Evolutionary conservation across 2,113 vertebrate genomes (phyloP), one percentile per base, ranked within the genome.

Genomic region (Actenoides lindsayi): DNA sequence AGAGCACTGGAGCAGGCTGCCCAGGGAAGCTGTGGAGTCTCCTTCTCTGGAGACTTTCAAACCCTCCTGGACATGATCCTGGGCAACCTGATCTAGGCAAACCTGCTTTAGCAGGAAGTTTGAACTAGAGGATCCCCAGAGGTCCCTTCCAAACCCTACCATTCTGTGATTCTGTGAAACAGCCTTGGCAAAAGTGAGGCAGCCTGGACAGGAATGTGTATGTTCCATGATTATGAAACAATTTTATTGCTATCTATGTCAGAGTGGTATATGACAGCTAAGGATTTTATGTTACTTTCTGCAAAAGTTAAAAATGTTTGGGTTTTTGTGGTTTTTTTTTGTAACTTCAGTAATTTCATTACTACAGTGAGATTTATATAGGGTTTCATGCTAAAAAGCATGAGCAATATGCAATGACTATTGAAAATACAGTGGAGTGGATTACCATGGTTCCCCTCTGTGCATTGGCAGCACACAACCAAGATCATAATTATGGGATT

Each of bases 281-380:
- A 98, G 91, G 93, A 93, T 90, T 97, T 97, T 90, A 96, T 90
- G 91, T 57, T 71, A 69, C 35, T 80, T 97, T 96, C 93, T 95
- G 95, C 42, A 81, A 97, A 98, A 97, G 96, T 94, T 94, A 96
- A 97, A 97, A 95, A 90, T 79, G 74, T 70, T 71, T 83, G 33
- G 33, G 19, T 35, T 35, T 10, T 41, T 41, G 39, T n/a, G 28
- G 33, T 10, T 25, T 51, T 69, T 94, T 80, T 97, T 89, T 51
- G 91, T 80, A 93, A 90, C 60, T 54, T 83, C 93, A 93, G 89
- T 91, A 93, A 90, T 96, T 98, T 96, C 97, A 96, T 97, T 93
- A 90, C 63, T 90, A 74, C 90, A 87, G 44, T 83, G 92, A 97
- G 87, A 95, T 91, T 94, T 91, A 91, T 82, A 80, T 50, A 67